These are phyloP conservation scores for Coleophora flavipennella DNA, from an alignment of 2,888 invertebrate genomes.

Conservation along the genomic window DNA sequence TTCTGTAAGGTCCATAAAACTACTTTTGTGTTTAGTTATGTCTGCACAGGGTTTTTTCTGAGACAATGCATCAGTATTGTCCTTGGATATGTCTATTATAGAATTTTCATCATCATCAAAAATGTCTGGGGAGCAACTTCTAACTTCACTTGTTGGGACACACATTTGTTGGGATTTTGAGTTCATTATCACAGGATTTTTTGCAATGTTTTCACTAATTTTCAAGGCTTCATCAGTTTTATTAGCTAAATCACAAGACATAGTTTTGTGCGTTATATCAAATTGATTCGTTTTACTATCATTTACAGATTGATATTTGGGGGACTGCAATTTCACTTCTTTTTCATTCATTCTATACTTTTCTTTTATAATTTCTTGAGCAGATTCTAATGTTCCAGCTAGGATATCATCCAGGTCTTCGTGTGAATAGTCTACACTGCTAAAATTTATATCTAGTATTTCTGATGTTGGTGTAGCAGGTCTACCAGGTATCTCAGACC, in stretches of 20 bases:
- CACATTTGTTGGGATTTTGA: conserved; percentile 5
- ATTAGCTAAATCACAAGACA: not conserved
- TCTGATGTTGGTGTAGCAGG: conserved; percentile 64
- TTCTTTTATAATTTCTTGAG: conserved; percentile 21
- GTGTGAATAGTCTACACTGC: conserved; percentile 42
- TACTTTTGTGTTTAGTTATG: conserved; percentile 17
- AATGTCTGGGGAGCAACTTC: conserved; percentile 58
- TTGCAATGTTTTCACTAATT: conserved; percentile 1
- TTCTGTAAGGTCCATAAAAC: conserved; percentile 39
- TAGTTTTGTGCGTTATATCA: not conserved
- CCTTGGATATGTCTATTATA: conserved; percentile 18
- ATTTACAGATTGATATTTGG: no score
- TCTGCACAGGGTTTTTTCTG: conserved; percentile 12
- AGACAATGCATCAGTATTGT: conserved; percentile 11
- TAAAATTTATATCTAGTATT: conserved; percentile 29
- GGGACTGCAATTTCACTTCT: no score
- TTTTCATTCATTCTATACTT: not conserved
- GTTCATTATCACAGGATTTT: not conserved
- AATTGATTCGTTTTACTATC: not conserved
- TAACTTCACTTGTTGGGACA: conserved; percentile 11
- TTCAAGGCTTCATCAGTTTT: not conserved
- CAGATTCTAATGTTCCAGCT: conserved; percentile 38
- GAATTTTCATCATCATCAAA: conserved; percentile 56
- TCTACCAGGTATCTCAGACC: conserved; percentile 76
- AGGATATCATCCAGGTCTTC: conserved; percentile 48